Conservation (phyloP, 2,888 invertebrate genomes). For the Drepanosiphum platanoidis region DNA sequence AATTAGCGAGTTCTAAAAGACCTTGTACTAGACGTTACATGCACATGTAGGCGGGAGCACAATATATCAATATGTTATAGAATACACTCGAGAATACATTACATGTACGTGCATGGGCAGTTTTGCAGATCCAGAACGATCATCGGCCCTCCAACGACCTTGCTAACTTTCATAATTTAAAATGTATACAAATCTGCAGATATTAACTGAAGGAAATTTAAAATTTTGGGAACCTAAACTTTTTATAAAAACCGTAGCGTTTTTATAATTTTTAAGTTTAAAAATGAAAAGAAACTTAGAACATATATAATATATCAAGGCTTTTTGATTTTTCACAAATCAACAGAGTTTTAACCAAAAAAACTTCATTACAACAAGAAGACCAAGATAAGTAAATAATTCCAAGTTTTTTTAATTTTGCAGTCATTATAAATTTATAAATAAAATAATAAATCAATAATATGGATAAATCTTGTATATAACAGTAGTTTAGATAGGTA, state of each 20-base stretch:
- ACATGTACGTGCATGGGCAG: slow-evolving; percentile 20
- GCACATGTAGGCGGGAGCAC: slow-evolving; percentile 30
- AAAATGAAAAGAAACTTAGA: too few species aligned
- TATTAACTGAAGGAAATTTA: background rate
- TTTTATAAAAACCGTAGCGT: background rate
- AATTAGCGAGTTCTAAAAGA: slow-evolving; percentile 42
- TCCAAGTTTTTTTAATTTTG: too few species aligned
- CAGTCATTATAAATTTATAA: too few species aligned
- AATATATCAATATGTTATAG: slow-evolving; percentile 20
- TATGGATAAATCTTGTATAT: too few species aligned
- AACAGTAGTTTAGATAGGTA: too few species aligned
- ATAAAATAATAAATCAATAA: too few species aligned
- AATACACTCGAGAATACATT: slow-evolving; percentile 7
- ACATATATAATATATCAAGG: too few species aligned
- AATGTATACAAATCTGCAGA: background rate
- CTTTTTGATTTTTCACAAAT: too few species aligned
- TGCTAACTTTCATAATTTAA: slow-evolving; percentile 33
- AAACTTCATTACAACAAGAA: too few species aligned
- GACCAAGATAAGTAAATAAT: too few species aligned
- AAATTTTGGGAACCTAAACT: background rate
- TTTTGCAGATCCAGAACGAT: slow-evolving; percentile 33
- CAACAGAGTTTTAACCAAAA: too few species aligned
- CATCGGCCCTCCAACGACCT: slow-evolving; percentile 22
- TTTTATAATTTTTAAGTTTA: too few species aligned
- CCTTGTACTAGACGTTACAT: slow-evolving; percentile 42